Base-by-base conservation (phyloP, 1,140 invertebrate genomes). In the Calliopsis andreniformis region DNA sequence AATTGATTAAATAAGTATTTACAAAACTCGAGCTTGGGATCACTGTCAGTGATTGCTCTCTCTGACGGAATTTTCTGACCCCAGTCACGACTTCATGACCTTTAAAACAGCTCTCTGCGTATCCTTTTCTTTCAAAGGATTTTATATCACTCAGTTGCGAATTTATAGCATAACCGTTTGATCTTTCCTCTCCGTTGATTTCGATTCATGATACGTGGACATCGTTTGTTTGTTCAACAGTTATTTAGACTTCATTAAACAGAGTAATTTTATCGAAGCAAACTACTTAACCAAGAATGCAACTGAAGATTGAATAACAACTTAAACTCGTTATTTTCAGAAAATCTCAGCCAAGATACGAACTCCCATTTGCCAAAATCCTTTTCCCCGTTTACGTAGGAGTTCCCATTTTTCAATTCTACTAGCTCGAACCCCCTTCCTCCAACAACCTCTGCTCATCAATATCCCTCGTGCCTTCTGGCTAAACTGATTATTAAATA, bases 1-100 rank as follows among this genome's bases (percentile, higher is more conserved):
- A 72, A 72, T 73, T 56, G 49, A 73, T 73, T 43, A 66, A 73
- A 39, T 55, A 35, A 73, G 49, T 55, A 35, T 43, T 49, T 16
- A n/a, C 28, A 43, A 67, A 35, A 23, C 62, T 73, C 35, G 25
- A 55, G 49, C 62, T 73, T 25, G 25, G 43, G 49, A 43, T 16
- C 58, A 20, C 56, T 49, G 8, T 25, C 23, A 3, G 18, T 16
- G 43, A 45, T 63, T 6, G 18, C 12, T 6, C 28, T 5, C 23
- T 28, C 7, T 4, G 16, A 25, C 42, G 25, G 12, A 63, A 8
- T 20, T 63, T 30, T 30, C 25, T 6, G 12, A 12, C 18, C 51
- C 18, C 12, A 30, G 25, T 14, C 32, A 23, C 25, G 30, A 43
- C 61, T 61, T 59, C 61, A 71, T 39, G 18, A 25, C 43, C 30